phyloP scores from a whole-genome alignment of 2,888 invertebrate genomes.

The Thalpophila matura region DNA sequence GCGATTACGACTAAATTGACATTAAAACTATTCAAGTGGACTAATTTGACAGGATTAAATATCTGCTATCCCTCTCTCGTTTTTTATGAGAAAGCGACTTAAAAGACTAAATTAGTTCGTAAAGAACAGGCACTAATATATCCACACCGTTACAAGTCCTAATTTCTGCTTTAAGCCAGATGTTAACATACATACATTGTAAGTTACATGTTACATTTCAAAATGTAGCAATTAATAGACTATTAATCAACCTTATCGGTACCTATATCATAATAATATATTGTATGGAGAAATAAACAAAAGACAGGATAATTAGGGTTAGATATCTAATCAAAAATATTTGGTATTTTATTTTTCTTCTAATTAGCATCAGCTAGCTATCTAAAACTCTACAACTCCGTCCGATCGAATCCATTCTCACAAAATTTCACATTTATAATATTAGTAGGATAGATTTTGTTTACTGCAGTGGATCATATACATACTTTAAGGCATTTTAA shows the following conservation, averaged over 20 bases:
- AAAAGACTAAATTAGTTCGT: too few relatives aligned
- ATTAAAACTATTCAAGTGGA: too few relatives aligned
- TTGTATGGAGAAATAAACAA: conserved; percentile 16
- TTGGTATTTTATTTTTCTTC: background rate
- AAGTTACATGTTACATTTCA: conserved; percentile 6
- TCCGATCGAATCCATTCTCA: too few relatives aligned
- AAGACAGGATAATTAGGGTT: conserved; percentile 3
- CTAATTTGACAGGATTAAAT: too few relatives aligned
- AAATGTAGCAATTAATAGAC: conserved; percentile 14
- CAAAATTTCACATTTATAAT: too few relatives aligned
- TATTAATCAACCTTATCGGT: conserved; percentile 38
- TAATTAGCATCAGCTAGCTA: background rate
- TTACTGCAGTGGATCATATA: too few relatives aligned
- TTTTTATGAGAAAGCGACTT: background rate
- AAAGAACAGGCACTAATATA: too few relatives aligned
- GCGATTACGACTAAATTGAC: too few relatives aligned
- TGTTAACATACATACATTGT: background rate
- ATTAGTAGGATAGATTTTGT: too few relatives aligned
- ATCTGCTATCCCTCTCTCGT: too few relatives aligned
- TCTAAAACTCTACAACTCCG: too few relatives aligned
- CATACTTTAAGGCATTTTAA: too few relatives aligned
- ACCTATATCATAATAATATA: conserved; percentile 25
- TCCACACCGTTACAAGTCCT: background rate
- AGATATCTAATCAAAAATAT: background rate
- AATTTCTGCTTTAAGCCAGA: background rate